Percentiles rank a stretch among this genome's conserved stretches.
Conservation (phyloP, 64 coral and sea anemone species). For the Montipora capricornis region DNA sequence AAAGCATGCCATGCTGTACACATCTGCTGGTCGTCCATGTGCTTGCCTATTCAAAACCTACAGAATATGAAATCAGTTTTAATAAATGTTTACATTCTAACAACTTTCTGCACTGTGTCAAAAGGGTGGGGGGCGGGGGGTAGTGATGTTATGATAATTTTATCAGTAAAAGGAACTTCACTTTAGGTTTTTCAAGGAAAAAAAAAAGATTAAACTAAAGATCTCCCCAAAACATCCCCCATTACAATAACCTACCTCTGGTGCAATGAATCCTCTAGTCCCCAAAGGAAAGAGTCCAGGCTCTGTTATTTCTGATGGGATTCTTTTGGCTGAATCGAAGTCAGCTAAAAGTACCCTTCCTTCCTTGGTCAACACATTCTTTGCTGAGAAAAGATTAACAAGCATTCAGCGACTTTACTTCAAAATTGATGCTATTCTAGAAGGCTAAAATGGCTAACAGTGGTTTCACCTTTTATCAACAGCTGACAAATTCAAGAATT, state of each 20-base stretch:
- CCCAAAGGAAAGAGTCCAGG: neutral
- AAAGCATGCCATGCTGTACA: constrained; percentile 27
- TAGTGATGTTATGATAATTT: too few species aligned
- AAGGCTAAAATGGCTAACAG: too few species aligned
- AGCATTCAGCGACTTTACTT: too few species aligned
- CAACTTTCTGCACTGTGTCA: too few species aligned
- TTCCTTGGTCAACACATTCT: constrained; percentile 43
- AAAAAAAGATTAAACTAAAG: neutral
- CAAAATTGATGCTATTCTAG: too few species aligned
- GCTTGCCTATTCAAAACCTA: constrained; percentile 17
- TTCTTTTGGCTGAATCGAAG: constrained; percentile 35
- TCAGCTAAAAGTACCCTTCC: constrained; percentile 48
- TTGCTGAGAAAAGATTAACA: neutral
- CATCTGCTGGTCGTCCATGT: constrained; percentile 63
- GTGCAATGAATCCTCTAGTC: constrained; percentile 44
- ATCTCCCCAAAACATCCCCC: neutral
- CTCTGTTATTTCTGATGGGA: constrained; percentile 1
- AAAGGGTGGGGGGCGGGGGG: too few species aligned
- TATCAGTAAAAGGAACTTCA: too few species aligned
- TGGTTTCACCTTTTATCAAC: too few species aligned
- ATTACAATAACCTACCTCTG: constrained; percentile 27
- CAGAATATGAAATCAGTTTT: neutral
- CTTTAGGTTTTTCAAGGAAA: neutral
- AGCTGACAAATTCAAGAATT: constrained; percentile 70
- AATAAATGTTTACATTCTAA: too few species aligned